Evolutionary conservation across 2,113 vertebrate genomes (phyloP).

Genomic region (Ameiurus melas): DNA sequence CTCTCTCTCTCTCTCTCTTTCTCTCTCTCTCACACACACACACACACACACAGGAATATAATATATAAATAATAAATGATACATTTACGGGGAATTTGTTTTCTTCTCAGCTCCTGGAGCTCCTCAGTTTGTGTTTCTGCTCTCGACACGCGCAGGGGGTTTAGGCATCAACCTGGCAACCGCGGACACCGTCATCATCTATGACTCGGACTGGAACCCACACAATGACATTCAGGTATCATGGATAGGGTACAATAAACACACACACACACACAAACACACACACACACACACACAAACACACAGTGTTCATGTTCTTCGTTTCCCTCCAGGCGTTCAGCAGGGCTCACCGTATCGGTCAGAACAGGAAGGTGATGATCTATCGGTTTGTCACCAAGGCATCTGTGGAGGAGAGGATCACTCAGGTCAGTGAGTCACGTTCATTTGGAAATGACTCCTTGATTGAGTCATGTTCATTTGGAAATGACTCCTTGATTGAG

Average conservation of each 20-base stretch:
- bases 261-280: not conserved
- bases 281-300: no score
- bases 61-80: not conserved
- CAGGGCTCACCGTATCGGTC: constrained; percentile 96
- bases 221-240: constrained; percentile 98
- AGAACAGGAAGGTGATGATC: constrained; percentile 99
- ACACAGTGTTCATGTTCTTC: not conserved
- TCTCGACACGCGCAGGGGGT: constrained; percentile 95
- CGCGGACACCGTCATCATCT: constrained; percentile 96
- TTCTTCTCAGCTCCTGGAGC: constrained; percentile 83
- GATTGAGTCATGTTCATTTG: not conserved
- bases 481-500: not conserved
- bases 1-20: not conserved
- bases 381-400: constrained; percentile 98
- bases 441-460: not conserved
- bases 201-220: constrained; percentile 98
- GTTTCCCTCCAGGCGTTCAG: constrained; percentile 84
- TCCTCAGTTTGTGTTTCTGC: constrained; percentile 95
- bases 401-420: constrained; percentile 96
- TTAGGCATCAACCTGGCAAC: constrained; percentile 97
- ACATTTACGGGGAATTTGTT: not conserved
- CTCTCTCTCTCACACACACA: not conserved
- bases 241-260: not conserved
- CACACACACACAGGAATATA: not conserved
- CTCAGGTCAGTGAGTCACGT: constrained; percentile 70